Base-by-base conservation (phyloP, 2,888 invertebrate species). In the Scaptomyza parva region DNA sequence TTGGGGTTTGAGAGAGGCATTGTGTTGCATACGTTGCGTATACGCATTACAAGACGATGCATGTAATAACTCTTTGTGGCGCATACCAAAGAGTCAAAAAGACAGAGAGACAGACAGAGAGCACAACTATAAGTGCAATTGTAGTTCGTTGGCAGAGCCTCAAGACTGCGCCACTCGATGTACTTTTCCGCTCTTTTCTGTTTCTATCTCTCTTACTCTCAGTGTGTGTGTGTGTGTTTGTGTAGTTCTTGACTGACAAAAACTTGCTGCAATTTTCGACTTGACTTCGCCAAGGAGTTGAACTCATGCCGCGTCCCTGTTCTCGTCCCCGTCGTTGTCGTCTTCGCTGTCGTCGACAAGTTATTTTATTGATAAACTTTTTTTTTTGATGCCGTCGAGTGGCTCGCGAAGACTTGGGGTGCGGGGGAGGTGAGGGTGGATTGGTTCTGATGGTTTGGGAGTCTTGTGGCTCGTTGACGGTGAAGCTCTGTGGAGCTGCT, bases 331-430 rank as follows among this genome's bases (percentile, higher is more conserved):
- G 20, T 63, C 45, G 48, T 37, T 45, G 54, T 72, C 51, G 51
- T 54, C 67, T 60, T 63, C 80, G 83, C 73, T 79, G 58, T 59
- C 65, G 87, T 66, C 80, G 86, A 88, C 88, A 83, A 88, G 84
- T 86, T 85, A 85, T 84, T 85, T 85, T 85, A 85, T 85, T 85
- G 84, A 85, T 85, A 85, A 85, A 85, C 84, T 85, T 85, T 84
- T 84, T 71, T 41, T 28, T 9, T 22, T 5, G n/a, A n/a, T n/a
- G 22, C 47, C 63, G 72, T 75, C 62, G 70, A 88, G 79, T 82
- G 70, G 50, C 70, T 67, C 55, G 52, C 57, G 44, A 30, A 30
- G 4, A n/a, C n/a, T n/a, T 30, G 51, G 4, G 22, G 3, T 5
- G 22, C 5, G n/a, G 55, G 12, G 14, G 11, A n/a, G 3, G 9